Evolutionary conservation across 2,888 invertebrate species (phyloP), one percentile per base, ranked within the genome.

Genomic region (Acrobasis repandana): DNA sequence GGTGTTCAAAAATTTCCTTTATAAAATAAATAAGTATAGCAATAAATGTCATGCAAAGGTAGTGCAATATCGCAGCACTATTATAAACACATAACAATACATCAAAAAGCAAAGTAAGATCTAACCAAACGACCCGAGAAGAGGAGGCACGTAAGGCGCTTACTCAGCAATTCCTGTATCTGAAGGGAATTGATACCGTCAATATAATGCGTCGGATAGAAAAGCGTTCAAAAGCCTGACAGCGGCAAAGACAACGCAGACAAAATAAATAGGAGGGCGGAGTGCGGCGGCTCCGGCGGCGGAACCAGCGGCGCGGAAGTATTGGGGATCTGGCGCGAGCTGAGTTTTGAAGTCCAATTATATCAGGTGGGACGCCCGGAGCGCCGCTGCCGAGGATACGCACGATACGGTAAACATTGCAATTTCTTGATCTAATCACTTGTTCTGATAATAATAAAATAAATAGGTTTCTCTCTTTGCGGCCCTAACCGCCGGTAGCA

Each of bases 271-370:
- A 85, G 85, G 83, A 83, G 86, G 77, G 79, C 75, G 85, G 85
- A 67, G 80, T 72, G 78, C 78, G 80, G 28, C 28, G 28, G 28
- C 28, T 28, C 8, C 80, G 82, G 81, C 77, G 83, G 54, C 54
- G 54, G 38, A 80, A 77, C 80, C 82, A 82, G 81, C 83, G 86
- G 83, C 73, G 83, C 85, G 91, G 88, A 92, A 92, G 90, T 88
- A 92, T 92, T 91, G 91, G 89, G 88, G 92, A 86, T 91, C 88
- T 86, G 82, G 80, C 77, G 79, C 79, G 82, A 82, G 81, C 80
- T 75, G 81, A 90, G 90, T 90, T 92, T 92, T 92, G 91, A 92
- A 91, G 90, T 89, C 82, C 93, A 92, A 93, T 93, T 93, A 93
- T 93, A 92, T 87, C 80, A 86, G 83, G 82, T 82, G 87, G 81